Percentiles rank a stretch among this genome's conserved stretches.
These are phyloP conservation scores for Himalopsyche japonica DNA, from an alignment of 2,888 invertebrate species.

Conservation along the genomic window DNA sequence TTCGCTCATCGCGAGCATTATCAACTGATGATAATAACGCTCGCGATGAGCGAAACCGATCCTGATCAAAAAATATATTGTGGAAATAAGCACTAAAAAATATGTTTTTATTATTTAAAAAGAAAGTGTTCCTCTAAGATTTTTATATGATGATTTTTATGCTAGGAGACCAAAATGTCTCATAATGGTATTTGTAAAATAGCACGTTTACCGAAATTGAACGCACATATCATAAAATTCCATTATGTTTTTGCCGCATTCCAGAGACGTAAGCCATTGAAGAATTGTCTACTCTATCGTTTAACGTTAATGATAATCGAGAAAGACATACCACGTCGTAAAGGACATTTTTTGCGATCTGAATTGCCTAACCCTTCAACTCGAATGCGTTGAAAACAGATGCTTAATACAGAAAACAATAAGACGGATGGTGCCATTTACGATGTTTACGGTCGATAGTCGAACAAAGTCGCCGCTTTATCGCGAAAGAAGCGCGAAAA, in stretches of 20 bases:
- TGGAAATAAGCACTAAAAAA: too few relatives aligned
- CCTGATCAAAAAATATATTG: too few relatives aligned
- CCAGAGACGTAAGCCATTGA: not conserved
- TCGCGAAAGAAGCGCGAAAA: not conserved
- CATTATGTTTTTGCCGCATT: not conserved
- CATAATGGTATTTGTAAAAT: too few relatives aligned
- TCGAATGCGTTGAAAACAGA: slow-evolving; percentile 21
- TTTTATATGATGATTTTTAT: too few relatives aligned
- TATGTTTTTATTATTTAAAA: too few relatives aligned
- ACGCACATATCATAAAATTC: not conserved
- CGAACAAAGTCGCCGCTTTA: not conserved
- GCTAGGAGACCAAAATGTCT: too few relatives aligned
- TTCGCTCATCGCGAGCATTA: too few relatives aligned
- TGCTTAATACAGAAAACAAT: slow-evolving; percentile 27
- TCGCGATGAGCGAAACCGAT: too few relatives aligned
- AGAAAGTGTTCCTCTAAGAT: too few relatives aligned
- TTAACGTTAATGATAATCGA: not conserved
- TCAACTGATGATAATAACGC: too few relatives aligned
- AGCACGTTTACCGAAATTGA: too few relatives aligned
- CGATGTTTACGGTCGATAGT: slow-evolving; percentile 24
- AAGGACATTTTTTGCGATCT: not conserved
- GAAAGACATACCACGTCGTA: not conserved
- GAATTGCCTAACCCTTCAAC: not conserved
- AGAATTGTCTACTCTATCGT: not conserved
- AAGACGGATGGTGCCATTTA: slow-evolving; percentile 35